phyloP scores from a whole-genome alignment of 64 coral and sea anemone species.

The Exaiptasia diaphana region DNA sequence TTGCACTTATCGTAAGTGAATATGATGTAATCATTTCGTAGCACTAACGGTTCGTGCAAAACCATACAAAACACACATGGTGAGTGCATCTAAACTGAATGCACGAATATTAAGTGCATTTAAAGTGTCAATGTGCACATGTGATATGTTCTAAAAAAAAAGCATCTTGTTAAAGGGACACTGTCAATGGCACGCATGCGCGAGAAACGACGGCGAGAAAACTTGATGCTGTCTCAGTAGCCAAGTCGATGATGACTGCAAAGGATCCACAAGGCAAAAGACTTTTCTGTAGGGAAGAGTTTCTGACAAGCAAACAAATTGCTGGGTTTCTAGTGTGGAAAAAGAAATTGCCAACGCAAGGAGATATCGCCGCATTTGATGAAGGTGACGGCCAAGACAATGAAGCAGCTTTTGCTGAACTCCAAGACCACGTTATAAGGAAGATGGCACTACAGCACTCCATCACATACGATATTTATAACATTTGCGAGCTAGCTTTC shows the following conservation, averaged over 20 bases:
- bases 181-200: too few relatives aligned
- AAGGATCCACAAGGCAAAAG: neutral
- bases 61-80: too few relatives aligned
- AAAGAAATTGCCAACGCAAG: neutral
- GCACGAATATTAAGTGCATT: too few relatives aligned
- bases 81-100: too few relatives aligned
- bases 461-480: neutral
- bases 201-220: conserved; percentile 12
- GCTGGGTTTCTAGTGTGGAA: neutral
- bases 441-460: neutral
- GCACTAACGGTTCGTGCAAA: too few relatives aligned
- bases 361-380: neutral
- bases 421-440: neutral
- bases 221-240: conserved; percentile 4
- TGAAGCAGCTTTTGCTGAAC: neutral
- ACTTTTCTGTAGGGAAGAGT: conserved; percentile 22
- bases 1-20: too few relatives aligned
- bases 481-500: neutral
- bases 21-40: too few relatives aligned
- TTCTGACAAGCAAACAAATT: conserved; percentile 29
- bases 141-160: too few relatives aligned
- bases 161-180: too few relatives aligned
- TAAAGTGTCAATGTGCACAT: too few relatives aligned
- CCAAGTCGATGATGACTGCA: conserved; percentile 15
- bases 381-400: neutral